A percentile compares a stretch with the other conserved stretches of the same genome.
phyloP scores from a whole-genome alignment of 2,797 vertebrate genomes.

The Varecia variegata region DNA sequence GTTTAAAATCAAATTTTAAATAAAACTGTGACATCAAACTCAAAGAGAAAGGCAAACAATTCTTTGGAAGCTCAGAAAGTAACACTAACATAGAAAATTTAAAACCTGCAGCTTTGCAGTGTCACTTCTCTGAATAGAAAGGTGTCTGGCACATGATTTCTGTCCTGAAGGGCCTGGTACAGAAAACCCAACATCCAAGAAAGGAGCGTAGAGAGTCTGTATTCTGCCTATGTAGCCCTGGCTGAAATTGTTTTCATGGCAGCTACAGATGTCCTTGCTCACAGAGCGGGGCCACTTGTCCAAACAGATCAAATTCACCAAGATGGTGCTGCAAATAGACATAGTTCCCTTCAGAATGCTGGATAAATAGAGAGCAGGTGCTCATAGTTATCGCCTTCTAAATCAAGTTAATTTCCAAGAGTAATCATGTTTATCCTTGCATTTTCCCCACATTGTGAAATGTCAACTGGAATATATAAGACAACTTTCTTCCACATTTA shows the following conservation, averaged over 20 bases:
- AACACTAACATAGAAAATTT: rapidly evolving
- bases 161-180: rapidly evolving
- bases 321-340: background rate
- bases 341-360: background rate
- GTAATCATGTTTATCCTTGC: background rate
- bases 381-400: rapidly evolving
- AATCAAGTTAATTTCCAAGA: background rate
- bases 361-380: background rate
- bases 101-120: background rate
- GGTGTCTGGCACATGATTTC: no score
- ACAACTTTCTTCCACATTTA: background rate
- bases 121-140: background rate
- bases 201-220: rapidly evolving
- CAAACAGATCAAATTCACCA: background rate
- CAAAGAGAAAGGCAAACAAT: background rate
- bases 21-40: background rate
- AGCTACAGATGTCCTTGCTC: background rate
- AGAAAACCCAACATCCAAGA: background rate
- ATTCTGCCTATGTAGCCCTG: background rate
- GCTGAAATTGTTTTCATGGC: background rate
- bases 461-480: background rate
- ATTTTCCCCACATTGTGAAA: background rate
- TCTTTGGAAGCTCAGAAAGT: background rate
- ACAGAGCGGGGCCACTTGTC: background rate
- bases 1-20: background rate